These are phyloP conservation scores for Drosophila obscura DNA, from an alignment of 1,140 invertebrate species.

Conservation along the genomic window DNA sequence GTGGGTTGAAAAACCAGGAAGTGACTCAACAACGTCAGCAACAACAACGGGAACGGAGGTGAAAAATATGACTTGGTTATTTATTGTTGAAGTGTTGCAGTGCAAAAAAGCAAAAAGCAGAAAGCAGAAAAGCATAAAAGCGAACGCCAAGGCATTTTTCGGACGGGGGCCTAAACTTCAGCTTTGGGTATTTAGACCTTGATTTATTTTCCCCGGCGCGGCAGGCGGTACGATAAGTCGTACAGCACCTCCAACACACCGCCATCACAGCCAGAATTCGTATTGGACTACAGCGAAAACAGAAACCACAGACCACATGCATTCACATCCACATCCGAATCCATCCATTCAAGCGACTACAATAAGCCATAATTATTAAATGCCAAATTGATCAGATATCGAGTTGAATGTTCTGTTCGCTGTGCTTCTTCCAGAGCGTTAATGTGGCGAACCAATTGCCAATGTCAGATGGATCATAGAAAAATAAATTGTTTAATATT, in stretches of 20 bases:
- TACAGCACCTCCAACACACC: conserved; percentile 18
- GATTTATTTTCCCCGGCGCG: conserved; percentile 73
- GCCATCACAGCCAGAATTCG: conserved; percentile 34
- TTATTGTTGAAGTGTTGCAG: conserved; percentile 82
- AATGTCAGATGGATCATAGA: conserved; percentile 45
- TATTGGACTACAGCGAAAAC: conserved; percentile 32
- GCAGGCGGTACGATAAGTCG: conserved; percentile 57
- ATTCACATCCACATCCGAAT: conserved; percentile 15
- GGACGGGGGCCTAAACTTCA: conserved; percentile 64
- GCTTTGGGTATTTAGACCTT: conserved; percentile 79
- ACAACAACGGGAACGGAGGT: conserved; percentile 57
- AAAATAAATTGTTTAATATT: conserved; percentile 41
- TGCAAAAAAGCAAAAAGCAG: conserved; percentile 55
- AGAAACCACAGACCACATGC: conserved; percentile 38
- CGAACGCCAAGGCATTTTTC: conserved; percentile 29
- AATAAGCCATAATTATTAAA: conserved; percentile 81
- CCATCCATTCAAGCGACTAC: conserved; percentile 51
- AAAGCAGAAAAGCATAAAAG: conserved; percentile 23
- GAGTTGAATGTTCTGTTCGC: conserved; percentile 15
- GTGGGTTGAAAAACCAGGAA: conserved; percentile 77
- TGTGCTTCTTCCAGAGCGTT: conserved; percentile 9
- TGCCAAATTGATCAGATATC: conserved; percentile 63
- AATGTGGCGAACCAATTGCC: conserved; percentile 25
- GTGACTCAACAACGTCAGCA: conserved; percentile 76
- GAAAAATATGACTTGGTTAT: conserved; percentile 82